Base-by-base conservation (phyloP, 2,113 vertebrate species). In the Tenrec ecaudatus region DNA sequence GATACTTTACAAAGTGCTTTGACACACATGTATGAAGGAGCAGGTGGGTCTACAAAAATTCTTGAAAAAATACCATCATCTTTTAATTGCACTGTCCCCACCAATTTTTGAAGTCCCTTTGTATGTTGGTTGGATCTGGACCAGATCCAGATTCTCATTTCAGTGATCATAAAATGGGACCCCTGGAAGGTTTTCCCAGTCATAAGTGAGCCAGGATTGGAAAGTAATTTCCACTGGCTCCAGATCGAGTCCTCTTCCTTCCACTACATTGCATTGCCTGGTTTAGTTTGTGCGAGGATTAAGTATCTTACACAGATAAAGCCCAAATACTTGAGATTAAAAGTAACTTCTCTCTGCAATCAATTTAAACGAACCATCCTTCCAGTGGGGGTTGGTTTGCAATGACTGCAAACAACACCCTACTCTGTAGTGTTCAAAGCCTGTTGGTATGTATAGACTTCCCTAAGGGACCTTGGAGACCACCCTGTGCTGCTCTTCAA, bases 241-340 rank as follows among this genome's bases (percentile, higher is more conserved):
- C 64, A 40, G n/a, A 47, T 88, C 78, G 81, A 86, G 58, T 76
- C 53, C 29, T 92, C n/a, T 94, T 83, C 57, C 47, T 86, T 66
- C 43, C 15, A 3, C 33, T 40, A 31, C 57, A 57, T 33, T 1
- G 3, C 91, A 75, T 64, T 69, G 43, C 25, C 6, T 76, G 1
- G 88, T 90, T 88, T 31, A 58, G 0, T 88, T 90, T 77, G 31
- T 95, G 15, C 53, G 80, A 47, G 58, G 62, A n/a, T 36, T 94
- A 47, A 75, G 80, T 81, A 29, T 76, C n/a, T 92, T 80, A 86
- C 64, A 10, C 83, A 36, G 77, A 31, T 86, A 80, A 92, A 94
- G 47, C 78, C 14, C 47, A 36, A 94, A 40, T 29, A 79, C 29
- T 89, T 87, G 78, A 82, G 22, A 60, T 84, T 86, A 38, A 69